Evolutionary conservation across 2,888 invertebrate species (phyloP).

Genomic region (Tetramorium bicarinatum): DNA sequence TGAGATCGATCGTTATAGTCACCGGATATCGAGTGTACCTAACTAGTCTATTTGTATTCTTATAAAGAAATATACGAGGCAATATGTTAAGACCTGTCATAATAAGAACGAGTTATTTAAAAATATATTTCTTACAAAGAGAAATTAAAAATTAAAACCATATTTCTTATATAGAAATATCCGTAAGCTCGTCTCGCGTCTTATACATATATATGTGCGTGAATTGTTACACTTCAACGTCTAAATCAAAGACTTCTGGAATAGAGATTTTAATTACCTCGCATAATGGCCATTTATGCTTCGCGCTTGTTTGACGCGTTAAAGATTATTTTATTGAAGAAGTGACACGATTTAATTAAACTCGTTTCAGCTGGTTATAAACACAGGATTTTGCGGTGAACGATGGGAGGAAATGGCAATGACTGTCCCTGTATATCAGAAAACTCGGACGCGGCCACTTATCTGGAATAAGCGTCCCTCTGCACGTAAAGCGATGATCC

Average conservation of each 20-base stretch:
- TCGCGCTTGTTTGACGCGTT: background rate
- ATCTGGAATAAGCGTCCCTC: constrained; percentile 63
- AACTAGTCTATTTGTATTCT: constrained; percentile 52
- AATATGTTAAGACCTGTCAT: background rate
- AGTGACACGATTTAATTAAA: background rate
- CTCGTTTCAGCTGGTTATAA: background rate
- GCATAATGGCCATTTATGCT: background rate
- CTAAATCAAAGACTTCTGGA: background rate
- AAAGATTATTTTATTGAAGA: background rate
- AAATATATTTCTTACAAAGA: background rate
- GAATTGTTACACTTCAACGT: background rate
- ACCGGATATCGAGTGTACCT: constrained; percentile 47
- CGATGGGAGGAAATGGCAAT: constrained; percentile 32
- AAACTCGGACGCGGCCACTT: constrained; percentile 55
- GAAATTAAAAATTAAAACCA: background rate
- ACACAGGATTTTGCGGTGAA: background rate
- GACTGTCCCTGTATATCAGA: constrained; percentile 26
- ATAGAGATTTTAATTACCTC: background rate
- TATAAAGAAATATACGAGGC: background rate
- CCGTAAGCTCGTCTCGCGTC: background rate
- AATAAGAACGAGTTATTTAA: background rate
- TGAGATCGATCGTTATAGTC: constrained; percentile 59
- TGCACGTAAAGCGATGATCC: constrained; percentile 48
- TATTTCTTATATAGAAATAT: constrained; percentile 1
- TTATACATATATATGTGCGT: constrained; percentile 6